Conservation (phyloP, 1,140 invertebrate genomes). For the Drosophila miranda region DNA sequence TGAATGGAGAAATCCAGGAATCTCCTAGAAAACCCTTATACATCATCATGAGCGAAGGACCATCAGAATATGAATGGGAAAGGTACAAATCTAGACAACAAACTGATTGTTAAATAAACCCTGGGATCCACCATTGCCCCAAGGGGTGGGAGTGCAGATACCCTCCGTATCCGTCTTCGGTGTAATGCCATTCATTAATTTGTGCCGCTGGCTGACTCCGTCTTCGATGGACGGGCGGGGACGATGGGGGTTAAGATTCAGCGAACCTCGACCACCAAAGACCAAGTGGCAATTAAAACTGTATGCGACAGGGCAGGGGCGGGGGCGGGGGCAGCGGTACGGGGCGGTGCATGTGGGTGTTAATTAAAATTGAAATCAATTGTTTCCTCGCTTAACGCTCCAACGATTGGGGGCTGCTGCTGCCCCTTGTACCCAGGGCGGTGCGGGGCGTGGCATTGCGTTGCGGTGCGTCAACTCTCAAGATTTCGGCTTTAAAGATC, state of each 20-base stretch:
- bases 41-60: too few species aligned
- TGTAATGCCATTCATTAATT: conserved; percentile 74
- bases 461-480: conserved; percentile 10
- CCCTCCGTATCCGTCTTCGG: conserved; percentile 7
- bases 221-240: conserved; percentile 17
- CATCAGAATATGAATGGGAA: too few species aligned
- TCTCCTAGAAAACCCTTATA: too few species aligned
- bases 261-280: conserved; percentile 68
- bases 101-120: conserved; percentile 3
- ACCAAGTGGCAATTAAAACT: conserved; percentile 75
- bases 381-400: conserved; percentile 30
- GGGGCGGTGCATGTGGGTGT: conserved; percentile 48
- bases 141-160: too few species aligned
- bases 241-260: conserved; percentile 42
- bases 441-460: neutral
- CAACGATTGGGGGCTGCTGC: conserved; percentile 4
- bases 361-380: conserved; percentile 77
- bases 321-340: neutral
- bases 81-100: too few species aligned
- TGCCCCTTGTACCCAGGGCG: conserved; percentile 1
- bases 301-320: conserved; percentile 8
- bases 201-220: conserved; percentile 61
- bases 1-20: too few species aligned
- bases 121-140: conserved; percentile 11
- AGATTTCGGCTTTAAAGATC: conserved; percentile 23